phyloP scores from a whole-genome alignment of 2,888 invertebrate genomes.

The Drosophila nigricruria region DNA sequence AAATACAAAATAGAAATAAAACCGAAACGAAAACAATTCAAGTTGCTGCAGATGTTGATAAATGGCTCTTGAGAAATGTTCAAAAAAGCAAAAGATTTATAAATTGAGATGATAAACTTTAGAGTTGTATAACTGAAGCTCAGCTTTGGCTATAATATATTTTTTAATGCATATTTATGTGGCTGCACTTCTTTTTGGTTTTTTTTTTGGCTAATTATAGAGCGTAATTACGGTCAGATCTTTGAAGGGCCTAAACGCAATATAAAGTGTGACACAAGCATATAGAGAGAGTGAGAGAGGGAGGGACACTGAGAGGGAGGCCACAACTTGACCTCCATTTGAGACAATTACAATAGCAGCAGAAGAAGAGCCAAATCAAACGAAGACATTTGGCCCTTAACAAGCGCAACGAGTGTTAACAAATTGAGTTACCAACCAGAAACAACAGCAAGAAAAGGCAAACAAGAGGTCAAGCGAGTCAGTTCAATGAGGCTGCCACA shows the following conservation, averaged over 20 bases:
- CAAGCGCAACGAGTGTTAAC: constrained; percentile 40
- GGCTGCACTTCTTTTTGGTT: background rate
- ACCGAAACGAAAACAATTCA: constrained; percentile 36
- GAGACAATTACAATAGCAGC: constrained; percentile 56
- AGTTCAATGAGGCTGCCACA: constrained; percentile 26
- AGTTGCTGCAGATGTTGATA: constrained; percentile 40
- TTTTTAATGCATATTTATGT: constrained; percentile 3
- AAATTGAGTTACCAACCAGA: constrained; percentile 41
- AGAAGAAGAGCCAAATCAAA: constrained; percentile 54
- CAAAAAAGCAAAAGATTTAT: background rate
- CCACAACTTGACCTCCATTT: constrained; percentile 77
- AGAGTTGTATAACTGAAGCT: constrained; percentile 11
- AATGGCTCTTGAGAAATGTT: constrained; percentile 54
- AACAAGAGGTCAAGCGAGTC: constrained; percentile 59
- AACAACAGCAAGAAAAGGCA: constrained; percentile 33
- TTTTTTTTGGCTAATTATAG: constrained; percentile 12
- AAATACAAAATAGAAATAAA: constrained; percentile 4
- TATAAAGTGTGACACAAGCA: constrained; percentile 68
- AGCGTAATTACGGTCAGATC: constrained; percentile 20
- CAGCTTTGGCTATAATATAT: constrained; percentile 8
- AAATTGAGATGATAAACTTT: constrained; percentile 43
- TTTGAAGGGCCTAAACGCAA: constrained; percentile 12
- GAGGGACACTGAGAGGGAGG: constrained; percentile 29
- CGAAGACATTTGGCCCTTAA: constrained; percentile 53
- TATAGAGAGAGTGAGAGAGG: background rate